Evolutionary conservation across 2,113 vertebrate genomes (phyloP).

Genomic region (Cervus canadensis): DNA sequence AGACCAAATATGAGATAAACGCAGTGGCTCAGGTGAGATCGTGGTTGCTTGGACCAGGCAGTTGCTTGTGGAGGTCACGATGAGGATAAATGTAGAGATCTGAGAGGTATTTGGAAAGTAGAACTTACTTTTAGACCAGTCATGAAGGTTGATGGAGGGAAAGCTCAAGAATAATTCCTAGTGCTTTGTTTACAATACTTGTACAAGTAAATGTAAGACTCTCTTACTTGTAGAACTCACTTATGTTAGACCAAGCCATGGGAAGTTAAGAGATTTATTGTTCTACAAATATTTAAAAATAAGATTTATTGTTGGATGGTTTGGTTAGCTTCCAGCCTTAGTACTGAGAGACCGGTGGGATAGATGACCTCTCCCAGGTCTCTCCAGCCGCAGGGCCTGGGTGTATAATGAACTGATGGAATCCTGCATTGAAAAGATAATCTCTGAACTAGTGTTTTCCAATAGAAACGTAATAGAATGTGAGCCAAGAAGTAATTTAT

Average conservation of each 20-base stretch:
- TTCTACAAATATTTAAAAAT: neutral
- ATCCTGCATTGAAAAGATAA: neutral
- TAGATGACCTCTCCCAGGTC: neutral
- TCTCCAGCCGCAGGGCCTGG: neutral
- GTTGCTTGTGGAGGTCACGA: neutral
- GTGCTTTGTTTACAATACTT: neutral
- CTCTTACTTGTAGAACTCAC: neutral
- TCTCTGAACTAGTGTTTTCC: neutral
- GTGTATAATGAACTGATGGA: neutral
- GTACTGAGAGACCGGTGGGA: neutral
- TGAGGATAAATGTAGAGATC: neutral
- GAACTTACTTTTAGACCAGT: neutral
- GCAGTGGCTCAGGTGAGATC: neutral
- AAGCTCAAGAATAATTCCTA: neutral
- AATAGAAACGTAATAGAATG: neutral
- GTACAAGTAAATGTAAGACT: neutral
- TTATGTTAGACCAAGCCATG: neutral
- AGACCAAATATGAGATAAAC: neutral
- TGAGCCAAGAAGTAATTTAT: neutral
- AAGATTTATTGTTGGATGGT: neutral
- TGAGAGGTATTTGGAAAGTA: neutral
- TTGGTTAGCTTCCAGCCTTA: neutral
- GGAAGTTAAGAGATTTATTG: neutral
- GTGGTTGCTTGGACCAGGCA: neutral
- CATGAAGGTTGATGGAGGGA: neutral